Evolutionary conservation across 2,888 invertebrate species (phyloP).

Genomic region (Watsonalla binaria): DNA sequence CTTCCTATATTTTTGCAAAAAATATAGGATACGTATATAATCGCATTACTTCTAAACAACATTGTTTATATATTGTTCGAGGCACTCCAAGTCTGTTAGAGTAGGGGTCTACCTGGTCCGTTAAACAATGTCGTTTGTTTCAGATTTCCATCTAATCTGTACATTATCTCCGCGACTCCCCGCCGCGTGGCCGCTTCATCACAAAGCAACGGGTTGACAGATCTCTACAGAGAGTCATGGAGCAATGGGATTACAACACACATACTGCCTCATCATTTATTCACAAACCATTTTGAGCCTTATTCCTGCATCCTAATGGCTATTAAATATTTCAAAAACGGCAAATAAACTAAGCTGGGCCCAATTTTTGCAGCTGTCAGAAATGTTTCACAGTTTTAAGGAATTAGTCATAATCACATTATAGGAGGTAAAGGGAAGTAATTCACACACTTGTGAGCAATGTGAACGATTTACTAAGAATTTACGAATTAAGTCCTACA

Average conservation of each 20-base stretch:
- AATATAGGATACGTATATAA: conserved; percentile 34
- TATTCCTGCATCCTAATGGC: conserved; percentile 27
- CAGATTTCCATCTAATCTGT: conserved; percentile 74
- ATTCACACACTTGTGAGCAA: neutral
- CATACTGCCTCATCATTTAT: conserved; percentile 39
- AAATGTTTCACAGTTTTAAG: conserved; percentile 49
- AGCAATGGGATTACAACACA: conserved; percentile 68
- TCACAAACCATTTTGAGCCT: conserved; percentile 38
- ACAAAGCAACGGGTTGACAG: conserved; percentile 79
- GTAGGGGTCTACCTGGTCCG: conserved; percentile 56
- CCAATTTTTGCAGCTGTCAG: conserved; percentile 48
- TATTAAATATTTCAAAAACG: conserved; percentile 19
- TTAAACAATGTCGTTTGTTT: conserved; percentile 69
- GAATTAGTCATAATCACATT: conserved; percentile 66
- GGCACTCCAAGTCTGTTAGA: conserved; percentile 43
- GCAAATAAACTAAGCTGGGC: conserved; percentile 35
- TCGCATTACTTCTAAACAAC: conserved; percentile 67
- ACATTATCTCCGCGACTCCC: conserved; percentile 65
- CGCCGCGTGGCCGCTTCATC: conserved; percentile 62
- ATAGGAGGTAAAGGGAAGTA: conserved; percentile 30
- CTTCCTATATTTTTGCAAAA: conserved; percentile 42
- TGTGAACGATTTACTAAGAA: no score
- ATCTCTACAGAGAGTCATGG: conserved; percentile 62
- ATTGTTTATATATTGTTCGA: conserved; percentile 72
- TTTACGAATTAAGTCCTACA: no score